Percentiles rank a stretch among this genome's conserved stretches.
Evolutionary conservation across 2,888 invertebrate genomes (phyloP).

Genomic region (Brachyptera risi): DNA sequence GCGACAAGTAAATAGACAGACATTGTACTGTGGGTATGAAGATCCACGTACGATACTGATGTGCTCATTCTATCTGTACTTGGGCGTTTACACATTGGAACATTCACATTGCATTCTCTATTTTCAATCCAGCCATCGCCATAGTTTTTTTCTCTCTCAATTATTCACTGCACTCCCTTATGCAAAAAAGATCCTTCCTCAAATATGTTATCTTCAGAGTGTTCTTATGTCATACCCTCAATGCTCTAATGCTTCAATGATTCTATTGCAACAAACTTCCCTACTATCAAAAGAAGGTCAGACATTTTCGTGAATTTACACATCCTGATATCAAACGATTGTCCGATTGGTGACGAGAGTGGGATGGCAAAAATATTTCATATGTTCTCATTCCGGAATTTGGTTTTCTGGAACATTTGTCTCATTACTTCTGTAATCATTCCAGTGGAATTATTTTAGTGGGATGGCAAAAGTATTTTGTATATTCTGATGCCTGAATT

Average conservation of each 20-base stretch:
- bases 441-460: too few relatives aligned
- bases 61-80: constrained; percentile 2
- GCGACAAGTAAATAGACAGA: background rate
- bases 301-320: too few relatives aligned
- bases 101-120: constrained; percentile 2
- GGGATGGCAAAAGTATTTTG: too few relatives aligned
- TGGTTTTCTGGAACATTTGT: too few relatives aligned
- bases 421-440: too few relatives aligned
- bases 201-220: constrained; percentile 7
- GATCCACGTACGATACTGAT: background rate
- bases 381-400: too few relatives aligned
- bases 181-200: background rate
- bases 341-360: too few relatives aligned
- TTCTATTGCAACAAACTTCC: background rate
- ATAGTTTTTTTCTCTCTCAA: constrained; percentile 18
- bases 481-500: too few relatives aligned
- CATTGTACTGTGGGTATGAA: background rate
- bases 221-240: constrained; percentile 18
- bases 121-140: constrained; percentile 1
- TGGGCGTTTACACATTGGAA: background rate
- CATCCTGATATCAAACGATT: too few relatives aligned
- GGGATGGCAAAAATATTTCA: too few relatives aligned
- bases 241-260: constrained; percentile 3
- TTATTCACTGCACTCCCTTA: constrained; percentile 25
- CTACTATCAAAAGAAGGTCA: constrained; percentile 1